These are phyloP conservation scores for Andrena fulva DNA, from an alignment of 2,888 invertebrate species.

Conservation along the genomic window DNA sequence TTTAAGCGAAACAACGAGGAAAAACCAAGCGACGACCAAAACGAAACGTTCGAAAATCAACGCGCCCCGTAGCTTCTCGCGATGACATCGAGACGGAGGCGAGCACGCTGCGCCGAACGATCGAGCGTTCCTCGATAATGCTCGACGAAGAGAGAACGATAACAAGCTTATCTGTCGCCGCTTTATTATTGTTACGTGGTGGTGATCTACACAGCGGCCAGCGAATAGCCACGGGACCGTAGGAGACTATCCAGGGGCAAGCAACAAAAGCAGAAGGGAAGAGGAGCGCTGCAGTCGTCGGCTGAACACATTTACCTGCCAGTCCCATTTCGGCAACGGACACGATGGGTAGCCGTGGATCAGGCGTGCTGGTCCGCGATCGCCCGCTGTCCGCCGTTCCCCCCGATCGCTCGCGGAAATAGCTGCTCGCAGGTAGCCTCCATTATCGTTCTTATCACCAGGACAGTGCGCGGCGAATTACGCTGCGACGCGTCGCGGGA, in stretches of 20 bases:
- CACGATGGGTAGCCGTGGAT: neutral
- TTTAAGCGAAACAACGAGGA: neutral
- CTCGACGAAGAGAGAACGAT: neutral
- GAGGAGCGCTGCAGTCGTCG: no score
- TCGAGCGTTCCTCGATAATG: neutral
- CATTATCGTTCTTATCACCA: constrained; percentile 45
- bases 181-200: neutral
- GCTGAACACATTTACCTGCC: constrained; percentile 42
- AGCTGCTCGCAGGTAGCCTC: constrained; percentile 22
- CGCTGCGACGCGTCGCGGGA: constrained; percentile 21
- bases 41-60: neutral
- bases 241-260: neutral
- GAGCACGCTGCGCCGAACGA: neutral
- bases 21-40: neutral
- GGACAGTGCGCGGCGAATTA: constrained; percentile 15
- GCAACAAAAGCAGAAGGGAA: neutral
- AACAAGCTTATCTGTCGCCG: constrained; percentile 7
- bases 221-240: neutral
- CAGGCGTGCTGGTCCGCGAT: constrained; percentile 13
- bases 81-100: neutral
- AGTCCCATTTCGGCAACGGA: constrained; percentile 43
- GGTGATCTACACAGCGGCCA: neutral
- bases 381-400: constrained; percentile 8
- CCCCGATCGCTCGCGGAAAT: neutral
- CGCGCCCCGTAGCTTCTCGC: neutral